phyloP scores from a whole-genome alignment of 2,113 vertebrate species.

The Ceuthmochares aereus region DNA sequence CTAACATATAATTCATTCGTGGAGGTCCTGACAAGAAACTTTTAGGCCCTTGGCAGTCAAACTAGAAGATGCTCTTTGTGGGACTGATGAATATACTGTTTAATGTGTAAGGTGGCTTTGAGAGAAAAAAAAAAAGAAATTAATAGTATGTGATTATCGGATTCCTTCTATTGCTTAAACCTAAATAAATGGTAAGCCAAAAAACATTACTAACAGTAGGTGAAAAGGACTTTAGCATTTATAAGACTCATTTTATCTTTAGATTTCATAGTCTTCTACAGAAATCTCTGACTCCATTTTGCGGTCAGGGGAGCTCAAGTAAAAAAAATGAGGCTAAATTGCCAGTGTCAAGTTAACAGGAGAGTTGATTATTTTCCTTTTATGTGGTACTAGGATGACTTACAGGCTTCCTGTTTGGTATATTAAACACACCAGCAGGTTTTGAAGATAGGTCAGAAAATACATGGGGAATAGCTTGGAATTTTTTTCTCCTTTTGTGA shows the following conservation, averaged over 20 bases:
- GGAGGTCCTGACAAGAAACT: background rate
- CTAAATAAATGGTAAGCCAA: background rate
- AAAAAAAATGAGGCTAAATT: background rate
- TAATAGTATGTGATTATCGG: background rate
- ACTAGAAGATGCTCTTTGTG: background rate
- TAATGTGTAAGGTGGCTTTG: background rate
- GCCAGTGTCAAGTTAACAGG: background rate
- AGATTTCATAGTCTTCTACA: background rate
- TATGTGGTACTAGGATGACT: background rate
- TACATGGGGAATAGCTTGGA: background rate
- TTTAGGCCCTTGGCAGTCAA: background rate
- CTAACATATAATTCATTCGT: background rate
- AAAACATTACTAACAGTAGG: background rate
- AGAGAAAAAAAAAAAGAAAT: background rate
- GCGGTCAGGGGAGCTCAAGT: background rate
- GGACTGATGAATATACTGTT: background rate
- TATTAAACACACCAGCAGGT: background rate
- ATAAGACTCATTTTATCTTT: background rate
- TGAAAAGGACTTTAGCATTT: background rate
- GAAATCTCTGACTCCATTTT: background rate
- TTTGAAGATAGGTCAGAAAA: background rate
- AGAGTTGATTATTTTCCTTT: background rate
- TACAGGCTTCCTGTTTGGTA: background rate
- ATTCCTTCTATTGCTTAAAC: background rate
- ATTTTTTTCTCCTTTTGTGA: background rate